Evolutionary conservation across 1,140 invertebrate genomes (phyloP), one percentile per base, ranked within the genome.

Genomic region (Apis dorsata): DNA sequence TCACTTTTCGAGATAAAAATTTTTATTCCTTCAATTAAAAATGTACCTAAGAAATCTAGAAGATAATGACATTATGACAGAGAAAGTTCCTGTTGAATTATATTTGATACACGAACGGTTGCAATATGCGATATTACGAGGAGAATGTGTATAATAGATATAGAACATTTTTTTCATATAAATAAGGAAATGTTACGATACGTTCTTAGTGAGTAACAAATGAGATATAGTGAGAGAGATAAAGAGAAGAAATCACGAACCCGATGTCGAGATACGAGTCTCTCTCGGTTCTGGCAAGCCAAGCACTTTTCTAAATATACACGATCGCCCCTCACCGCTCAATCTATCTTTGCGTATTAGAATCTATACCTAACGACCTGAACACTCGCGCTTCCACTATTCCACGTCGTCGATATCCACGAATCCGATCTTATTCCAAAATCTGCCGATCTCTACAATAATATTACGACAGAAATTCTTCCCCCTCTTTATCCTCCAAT

Each of bases 321-420:
- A 88, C 89, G 83, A 91, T 91, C 91, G 87, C 91, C 92, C 92
- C 93, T 92, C 93, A 93, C 93, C 91, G 91, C 90, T 91, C 86
- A 91, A 92, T 94, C 93, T 94, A 94, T 94, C 93, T 94, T 94
- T 94, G 93, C 92, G 91, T 93, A 92, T 93, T 92, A 93, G 90
- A 93, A 93, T 93, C 91, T 93, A 92, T 91, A 93, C 91, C 87
- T 79, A 88, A 88, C 86, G 70, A 86, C 65, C 65, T 15, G 57
- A 86, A 84, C 73, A 51, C 71, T 74, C 84, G 59, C 81, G 81
- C 79, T 82, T 77, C 71, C 85, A 74, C 71, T 71, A 82, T 89
- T 89, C 73, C 79, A 63, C 74, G 19, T 71, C 74, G 51, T 57
- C 70, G 57, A 73, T 80, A 73, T 44, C 49, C 34, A 28, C 55